Percentiles rank a stretch among this genome's conserved stretches.
Conservation (phyloP, 2,113 vertebrate genomes). For the Myodes glareolus region DNA sequence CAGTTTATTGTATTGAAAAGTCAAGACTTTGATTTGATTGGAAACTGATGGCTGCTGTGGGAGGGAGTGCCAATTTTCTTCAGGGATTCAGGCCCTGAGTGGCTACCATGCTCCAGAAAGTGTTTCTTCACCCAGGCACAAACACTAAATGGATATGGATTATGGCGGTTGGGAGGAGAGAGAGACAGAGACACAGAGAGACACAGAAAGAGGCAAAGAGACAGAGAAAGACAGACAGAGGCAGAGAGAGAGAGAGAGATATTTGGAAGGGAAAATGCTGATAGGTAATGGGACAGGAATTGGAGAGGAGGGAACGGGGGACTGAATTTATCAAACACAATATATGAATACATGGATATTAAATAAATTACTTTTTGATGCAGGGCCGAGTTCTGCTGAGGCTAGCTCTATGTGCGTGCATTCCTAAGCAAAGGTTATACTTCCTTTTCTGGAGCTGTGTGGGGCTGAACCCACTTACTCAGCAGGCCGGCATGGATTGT, state of each 20-base stretch:
- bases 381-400: neutral
- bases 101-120: neutral
- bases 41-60: neutral
- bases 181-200: neutral
- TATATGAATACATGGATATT: neutral
- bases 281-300: neutral
- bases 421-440: neutral
- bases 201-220: neutral
- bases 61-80: neutral
- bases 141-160: neutral
- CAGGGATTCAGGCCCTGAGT: neutral
- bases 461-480: neutral
- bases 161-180: neutral
- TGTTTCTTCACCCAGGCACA: neutral
- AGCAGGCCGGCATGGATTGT: neutral
- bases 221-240: neutral
- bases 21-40: neutral
- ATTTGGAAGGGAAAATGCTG: neutral
- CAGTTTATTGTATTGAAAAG: neutral
- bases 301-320: neutral
- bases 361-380: neutral
- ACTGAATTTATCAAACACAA: neutral
- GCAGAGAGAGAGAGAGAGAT: no score
- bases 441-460: conserved; percentile 20
- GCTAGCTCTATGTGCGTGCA: neutral